Conservation (phyloP, 1,140 invertebrate genomes). For the Procambarus virginalis region DNA sequence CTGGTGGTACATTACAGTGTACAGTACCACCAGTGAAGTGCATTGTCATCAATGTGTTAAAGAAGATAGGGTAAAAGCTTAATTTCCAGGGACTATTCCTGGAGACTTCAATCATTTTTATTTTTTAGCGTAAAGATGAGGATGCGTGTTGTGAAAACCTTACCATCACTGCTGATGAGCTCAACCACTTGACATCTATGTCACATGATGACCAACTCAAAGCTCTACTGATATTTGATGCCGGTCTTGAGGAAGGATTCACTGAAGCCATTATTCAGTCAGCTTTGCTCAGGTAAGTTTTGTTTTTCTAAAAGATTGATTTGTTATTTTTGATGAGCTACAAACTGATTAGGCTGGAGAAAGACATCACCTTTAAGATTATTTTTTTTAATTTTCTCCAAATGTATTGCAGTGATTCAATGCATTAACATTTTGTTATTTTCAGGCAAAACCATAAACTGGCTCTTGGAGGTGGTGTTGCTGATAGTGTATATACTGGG, state of each 20-base stretch:
- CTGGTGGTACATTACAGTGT: too few species aligned
- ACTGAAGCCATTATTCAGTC: conserved; percentile 43
- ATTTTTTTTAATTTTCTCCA: too few species aligned
- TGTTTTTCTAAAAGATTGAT: neutral
- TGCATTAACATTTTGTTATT: neutral
- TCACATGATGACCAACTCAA: conserved; percentile 24
- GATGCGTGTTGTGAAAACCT: conserved; percentile 3
- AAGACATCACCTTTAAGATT: too few species aligned
- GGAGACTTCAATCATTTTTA: neutral
- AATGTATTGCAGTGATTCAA: neutral
- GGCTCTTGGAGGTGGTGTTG: conserved; percentile 72
- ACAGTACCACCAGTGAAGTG: too few species aligned
- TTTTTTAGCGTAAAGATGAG: neutral
- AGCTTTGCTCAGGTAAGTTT: conserved; percentile 28
- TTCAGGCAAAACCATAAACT: conserved; percentile 71
- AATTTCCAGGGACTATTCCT: too few species aligned
- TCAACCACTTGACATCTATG: conserved; percentile 20
- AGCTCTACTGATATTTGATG: conserved; percentile 49
- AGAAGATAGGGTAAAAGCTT: too few species aligned
- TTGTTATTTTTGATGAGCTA: too few species aligned
- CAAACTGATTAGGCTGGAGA: too few species aligned
- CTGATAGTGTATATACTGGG: conserved; percentile 42
- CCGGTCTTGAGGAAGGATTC: conserved; percentile 43
- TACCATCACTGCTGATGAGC: conserved; percentile 12
- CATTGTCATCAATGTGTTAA: too few species aligned